Base-by-base conservation (phyloP, 2,888 invertebrate genomes). In the Eilema sororculum region DNA sequence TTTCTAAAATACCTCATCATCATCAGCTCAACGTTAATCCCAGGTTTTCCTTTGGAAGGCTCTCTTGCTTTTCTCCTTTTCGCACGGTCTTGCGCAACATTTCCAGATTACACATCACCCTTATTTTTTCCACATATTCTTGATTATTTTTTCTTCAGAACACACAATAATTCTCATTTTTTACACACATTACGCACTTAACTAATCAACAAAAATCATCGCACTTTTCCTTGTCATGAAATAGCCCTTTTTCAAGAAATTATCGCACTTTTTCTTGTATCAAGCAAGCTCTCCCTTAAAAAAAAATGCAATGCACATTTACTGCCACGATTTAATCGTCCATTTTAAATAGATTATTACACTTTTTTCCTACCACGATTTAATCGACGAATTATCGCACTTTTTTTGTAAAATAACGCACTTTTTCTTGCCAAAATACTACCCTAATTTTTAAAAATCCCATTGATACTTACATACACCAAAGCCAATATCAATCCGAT, bases 401-500 rank as follows among this genome's bases (percentile, higher is more conserved):
- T 65, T 56, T 33, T 41, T n/a, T n/a, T n/a, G n/a, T 1, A 37
- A 37, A 37, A 37, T 5, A 10, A 22, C 30, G 10, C 58, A 41
- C 46, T 41, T 41, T 59, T 41, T 60, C 41, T 25, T n/a, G 22
- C 46, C 25, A 60, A 28, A 16, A 30, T 46, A 37, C 5, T 16
- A 6, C 10, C 67, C 0, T 59, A 10, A n/a, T 22, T 22, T 30
- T 62, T 68, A 3, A 22, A 41, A 67, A 62, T 56, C 3, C 2
- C 28, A 28, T 16, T 20, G 28, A 4, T 79, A 88, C 87, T 88
- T 79, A 88, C 88, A 76, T 78, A 65, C n/a, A 85, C 25, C 62
- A 84, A 67, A 41, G 78, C 73, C 68, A 82, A 68, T 63, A 82
- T n/a, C 22, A 81, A 57, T 71, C 71, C 77, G 46, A 78, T 46